Evolutionary conservation across 2,113 vertebrate species (phyloP).

Genomic region (Vicugna pacos): DNA sequence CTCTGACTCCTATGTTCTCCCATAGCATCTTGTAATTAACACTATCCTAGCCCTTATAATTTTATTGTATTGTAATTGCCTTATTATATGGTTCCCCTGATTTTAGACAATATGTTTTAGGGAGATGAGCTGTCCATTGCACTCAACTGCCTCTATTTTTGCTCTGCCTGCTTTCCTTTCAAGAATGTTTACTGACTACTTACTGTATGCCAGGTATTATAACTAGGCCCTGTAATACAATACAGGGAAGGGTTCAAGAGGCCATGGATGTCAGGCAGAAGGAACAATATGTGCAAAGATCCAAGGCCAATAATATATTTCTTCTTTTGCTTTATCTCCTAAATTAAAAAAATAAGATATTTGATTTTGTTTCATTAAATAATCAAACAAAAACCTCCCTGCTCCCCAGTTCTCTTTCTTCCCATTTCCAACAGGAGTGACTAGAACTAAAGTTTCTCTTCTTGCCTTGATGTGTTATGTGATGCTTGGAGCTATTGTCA

Average conservation of each 20-base stretch:
- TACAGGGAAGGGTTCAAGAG: neutral
- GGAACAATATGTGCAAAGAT: neutral
- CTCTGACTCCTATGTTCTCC: neutral
- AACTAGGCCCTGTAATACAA: neutral
- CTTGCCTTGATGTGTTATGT: neutral
- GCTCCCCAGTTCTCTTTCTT: neutral
- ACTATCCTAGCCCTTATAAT: neutral
- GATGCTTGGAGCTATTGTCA: neutral
- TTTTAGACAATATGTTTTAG: neutral
- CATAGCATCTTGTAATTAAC: neutral
- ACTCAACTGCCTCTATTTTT: neutral
- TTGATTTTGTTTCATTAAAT: too few species aligned
- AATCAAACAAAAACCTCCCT: neutral
- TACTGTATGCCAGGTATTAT: neutral
- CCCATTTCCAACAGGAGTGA: neutral
- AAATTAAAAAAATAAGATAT: neutral
- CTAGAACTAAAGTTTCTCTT: neutral
- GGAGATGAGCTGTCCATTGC: neutral
- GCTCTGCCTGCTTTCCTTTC: conserved; percentile 16
- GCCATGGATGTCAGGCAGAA: neutral
- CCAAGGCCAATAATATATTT: neutral
- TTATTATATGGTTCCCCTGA: neutral
- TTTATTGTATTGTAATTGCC: neutral
- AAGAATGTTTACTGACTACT: neutral
- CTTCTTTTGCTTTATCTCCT: neutral